Evolutionary conservation across 1,140 invertebrate species (phyloP).

Genomic region (Ips nitidus): DNA sequence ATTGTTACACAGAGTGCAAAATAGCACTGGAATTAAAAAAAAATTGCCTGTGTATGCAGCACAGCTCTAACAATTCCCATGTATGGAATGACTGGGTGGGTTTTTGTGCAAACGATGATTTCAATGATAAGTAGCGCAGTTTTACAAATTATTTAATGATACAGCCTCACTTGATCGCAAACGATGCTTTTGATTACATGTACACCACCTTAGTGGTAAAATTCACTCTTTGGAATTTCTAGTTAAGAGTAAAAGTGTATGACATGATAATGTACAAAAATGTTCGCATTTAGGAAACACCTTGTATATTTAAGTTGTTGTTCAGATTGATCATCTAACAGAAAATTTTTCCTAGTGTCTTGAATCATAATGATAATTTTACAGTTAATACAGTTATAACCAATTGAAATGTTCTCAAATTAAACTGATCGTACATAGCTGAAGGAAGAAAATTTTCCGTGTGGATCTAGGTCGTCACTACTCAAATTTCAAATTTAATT

Average conservation of each 20-base stretch:
- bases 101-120: conserved; percentile 6
- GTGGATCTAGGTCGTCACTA: too few relatives aligned
- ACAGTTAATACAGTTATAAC: too few relatives aligned
- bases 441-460: too few relatives aligned
- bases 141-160: conserved; percentile 17
- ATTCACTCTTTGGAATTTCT: not conserved
- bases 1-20: not conserved
- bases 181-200: not conserved
- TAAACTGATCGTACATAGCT: too few relatives aligned
- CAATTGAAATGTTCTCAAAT: too few relatives aligned
- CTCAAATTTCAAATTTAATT: too few relatives aligned
- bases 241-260: not conserved
- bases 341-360: too few relatives aligned
- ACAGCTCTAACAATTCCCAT: not conserved
- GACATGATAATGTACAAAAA: not conserved
- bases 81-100: conserved; percentile 4
- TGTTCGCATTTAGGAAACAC: not conserved
- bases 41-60: too few relatives aligned
- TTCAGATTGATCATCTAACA: not conserved
- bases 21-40: too few relatives aligned
- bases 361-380: too few relatives aligned
- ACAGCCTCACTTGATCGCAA: not conserved
- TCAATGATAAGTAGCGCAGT: conserved; percentile 15
- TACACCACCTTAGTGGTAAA: not conserved
- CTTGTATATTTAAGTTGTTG: not conserved